Evolutionary conservation across 2,113 vertebrate genomes (phyloP).

Genomic region (Promerops cafer): DNA sequence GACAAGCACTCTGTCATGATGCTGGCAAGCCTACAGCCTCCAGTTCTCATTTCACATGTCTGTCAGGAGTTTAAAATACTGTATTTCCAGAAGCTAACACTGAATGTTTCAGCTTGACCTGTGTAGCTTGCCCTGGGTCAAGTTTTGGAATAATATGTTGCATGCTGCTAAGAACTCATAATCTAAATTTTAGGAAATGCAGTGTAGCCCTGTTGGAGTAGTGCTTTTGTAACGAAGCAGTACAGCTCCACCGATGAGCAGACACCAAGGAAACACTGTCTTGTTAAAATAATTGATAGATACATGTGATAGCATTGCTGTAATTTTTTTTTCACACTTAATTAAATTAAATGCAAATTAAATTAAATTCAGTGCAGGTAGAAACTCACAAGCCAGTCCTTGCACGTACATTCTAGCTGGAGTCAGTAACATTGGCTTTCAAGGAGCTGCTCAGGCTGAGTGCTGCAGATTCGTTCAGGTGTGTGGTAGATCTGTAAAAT

Average conservation of each 20-base stretch:
- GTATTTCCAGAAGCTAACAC: not conserved
- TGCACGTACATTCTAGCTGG: not conserved
- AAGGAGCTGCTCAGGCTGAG: not conserved
- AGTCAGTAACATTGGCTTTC: not conserved
- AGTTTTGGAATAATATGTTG: not conserved
- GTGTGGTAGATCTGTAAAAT: not conserved
- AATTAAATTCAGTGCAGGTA: not conserved
- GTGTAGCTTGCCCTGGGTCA: not conserved
- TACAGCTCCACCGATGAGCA: not conserved
- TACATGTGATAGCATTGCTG: not conserved
- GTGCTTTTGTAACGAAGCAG: not conserved
- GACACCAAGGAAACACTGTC: not conserved
- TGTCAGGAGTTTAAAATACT: not conserved
- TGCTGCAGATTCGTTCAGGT: not conserved
- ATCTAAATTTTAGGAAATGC: not conserved
- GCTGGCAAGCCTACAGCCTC: not conserved
- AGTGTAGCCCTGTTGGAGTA: not conserved
- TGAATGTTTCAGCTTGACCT: not conserved
- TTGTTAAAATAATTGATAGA: not conserved
- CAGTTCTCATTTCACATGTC: not conserved
- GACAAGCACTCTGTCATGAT: not conserved
- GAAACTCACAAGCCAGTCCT: fast-evolving
- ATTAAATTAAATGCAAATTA: not conserved
- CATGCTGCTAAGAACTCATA: not conserved
- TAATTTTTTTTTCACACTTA: not conserved